phyloP scores from a whole-genome alignment of 2,797 vertebrate genomes.

The Eremophila alpestris region DNA sequence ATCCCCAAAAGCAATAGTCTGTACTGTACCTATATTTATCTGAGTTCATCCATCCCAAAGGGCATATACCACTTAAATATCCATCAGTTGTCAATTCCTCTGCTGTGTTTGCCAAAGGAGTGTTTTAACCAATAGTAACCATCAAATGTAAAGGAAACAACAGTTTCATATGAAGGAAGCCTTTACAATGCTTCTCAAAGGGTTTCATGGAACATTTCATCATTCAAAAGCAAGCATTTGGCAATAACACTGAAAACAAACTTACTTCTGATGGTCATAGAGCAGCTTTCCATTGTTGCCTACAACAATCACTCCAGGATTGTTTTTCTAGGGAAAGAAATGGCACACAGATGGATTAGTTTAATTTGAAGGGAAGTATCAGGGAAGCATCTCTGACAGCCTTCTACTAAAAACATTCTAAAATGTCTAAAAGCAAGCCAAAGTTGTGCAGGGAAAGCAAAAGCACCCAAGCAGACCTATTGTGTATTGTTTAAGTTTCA shows the following conservation, averaged over 20 bases:
- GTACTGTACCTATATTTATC: neutral
- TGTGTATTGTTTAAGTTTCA: neutral
- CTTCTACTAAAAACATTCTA: neutral
- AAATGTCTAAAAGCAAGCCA: neutral
- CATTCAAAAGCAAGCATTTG: neutral
- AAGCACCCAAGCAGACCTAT: neutral
- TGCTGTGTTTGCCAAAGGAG: neutral
- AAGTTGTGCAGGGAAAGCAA: neutral
- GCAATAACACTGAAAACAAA: neutral
- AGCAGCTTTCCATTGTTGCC: slow-evolving; percentile 93
- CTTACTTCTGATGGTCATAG: slow-evolving; percentile 92
- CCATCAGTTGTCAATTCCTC: neutral
- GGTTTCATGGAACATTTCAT: neutral
- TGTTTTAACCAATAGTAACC: neutral
- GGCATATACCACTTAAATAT: neutral
- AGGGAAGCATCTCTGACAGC: neutral
- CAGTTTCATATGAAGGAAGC: neutral
- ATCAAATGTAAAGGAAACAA: neutral
- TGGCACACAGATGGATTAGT: neutral
- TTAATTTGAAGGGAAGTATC: neutral
- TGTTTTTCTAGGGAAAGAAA: slow-evolving; percentile 90
- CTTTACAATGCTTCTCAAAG: neutral
- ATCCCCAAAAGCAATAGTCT: neutral
- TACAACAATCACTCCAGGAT: slow-evolving; percentile 89
- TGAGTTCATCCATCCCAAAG: neutral